Evolutionary conservation across 2,797 vertebrate species (phyloP).

Genomic region (Pteronotus mesoamericanus): DNA sequence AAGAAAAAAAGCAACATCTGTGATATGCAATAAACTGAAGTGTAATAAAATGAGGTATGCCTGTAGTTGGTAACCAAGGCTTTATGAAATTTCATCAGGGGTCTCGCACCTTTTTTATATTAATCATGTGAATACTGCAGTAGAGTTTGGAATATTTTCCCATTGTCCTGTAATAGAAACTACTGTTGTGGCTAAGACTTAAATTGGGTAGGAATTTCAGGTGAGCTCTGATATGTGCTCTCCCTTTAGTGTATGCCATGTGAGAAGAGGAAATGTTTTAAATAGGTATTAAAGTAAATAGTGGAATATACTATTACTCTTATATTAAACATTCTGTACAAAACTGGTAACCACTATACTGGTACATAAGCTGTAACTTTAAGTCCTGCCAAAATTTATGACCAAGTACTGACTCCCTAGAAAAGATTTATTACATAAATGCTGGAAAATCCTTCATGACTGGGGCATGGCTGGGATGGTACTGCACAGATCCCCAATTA

Average conservation of each 20-base stretch:
- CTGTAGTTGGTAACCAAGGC: neutral
- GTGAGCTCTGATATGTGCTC: neutral
- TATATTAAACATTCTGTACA: neutral
- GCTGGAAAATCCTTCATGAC: neutral
- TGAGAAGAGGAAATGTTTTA: conserved; percentile 33
- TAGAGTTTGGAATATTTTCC: conserved; percentile 47
- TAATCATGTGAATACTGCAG: neutral
- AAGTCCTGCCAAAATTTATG: neutral
- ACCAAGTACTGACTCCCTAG: neutral
- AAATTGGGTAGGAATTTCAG: conserved; percentile 47
- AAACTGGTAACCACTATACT: neutral
- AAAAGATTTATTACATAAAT: neutral
- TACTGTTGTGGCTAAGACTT: conserved; percentile 38
- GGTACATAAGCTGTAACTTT: neutral
- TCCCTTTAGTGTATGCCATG: neutral
- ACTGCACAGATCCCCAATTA: neutral
- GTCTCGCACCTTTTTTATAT: neutral
- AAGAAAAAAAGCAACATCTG: neutral
- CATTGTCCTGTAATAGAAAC: conserved; percentile 44
- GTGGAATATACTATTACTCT: neutral
- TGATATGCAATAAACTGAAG: neutral
- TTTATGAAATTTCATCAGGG: conserved; percentile 8
- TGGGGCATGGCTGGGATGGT: neutral
- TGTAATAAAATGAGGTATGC: neutral
- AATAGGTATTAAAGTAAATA: conserved; percentile 12